Percentiles rank a stretch among this genome's conserved stretches.
phyloP scores from a whole-genome alignment of 2,888 invertebrate genomes.

The Diadegma fenestrale region DNA sequence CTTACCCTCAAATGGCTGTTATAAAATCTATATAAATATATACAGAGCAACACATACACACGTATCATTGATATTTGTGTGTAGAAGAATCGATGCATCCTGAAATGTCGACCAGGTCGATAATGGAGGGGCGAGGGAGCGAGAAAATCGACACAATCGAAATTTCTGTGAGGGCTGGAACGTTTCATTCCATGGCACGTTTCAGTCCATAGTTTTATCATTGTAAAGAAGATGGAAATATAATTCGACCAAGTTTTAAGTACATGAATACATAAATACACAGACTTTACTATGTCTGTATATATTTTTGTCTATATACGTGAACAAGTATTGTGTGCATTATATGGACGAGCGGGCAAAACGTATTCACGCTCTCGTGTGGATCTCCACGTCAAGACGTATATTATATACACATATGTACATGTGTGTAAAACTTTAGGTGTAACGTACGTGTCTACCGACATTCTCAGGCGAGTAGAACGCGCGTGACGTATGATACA shows the following conservation, averaged over 20 bases:
- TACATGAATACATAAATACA: conserved; percentile 36
- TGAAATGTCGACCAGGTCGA: conserved; percentile 68
- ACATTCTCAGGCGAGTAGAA: conserved; percentile 72
- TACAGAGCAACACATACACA: not conserved
- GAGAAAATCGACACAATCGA: conserved; percentile 68
- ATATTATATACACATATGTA: conserved; percentile 36
- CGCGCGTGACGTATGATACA: conserved; percentile 80
- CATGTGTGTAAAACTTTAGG: conserved; percentile 38
- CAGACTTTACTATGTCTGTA: conserved; percentile 1
- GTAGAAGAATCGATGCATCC: conserved; percentile 52
- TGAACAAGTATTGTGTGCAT: conserved; percentile 17
- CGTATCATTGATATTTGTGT: not conserved
- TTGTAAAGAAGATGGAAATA: conserved; percentile 52
- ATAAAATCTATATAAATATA: conserved; percentile 3
- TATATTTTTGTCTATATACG: conserved; percentile 1
- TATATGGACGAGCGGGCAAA: conserved; percentile 57
- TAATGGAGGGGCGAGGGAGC: conserved; percentile 18
- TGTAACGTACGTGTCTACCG: conserved; percentile 62
- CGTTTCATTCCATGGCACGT: conserved; percentile 32
- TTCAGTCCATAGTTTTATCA: conserved; percentile 36
- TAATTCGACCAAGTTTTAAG: conserved; percentile 43
- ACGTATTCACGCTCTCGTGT: conserved; percentile 61
- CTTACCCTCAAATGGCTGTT: conserved; percentile 19
- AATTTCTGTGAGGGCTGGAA: conserved; percentile 65
- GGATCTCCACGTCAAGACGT: conserved; percentile 51